Percentiles rank a stretch among this genome's conserved stretches.
Conservation (phyloP, 2,797 vertebrate genomes). For the Lemur catta region DNA sequence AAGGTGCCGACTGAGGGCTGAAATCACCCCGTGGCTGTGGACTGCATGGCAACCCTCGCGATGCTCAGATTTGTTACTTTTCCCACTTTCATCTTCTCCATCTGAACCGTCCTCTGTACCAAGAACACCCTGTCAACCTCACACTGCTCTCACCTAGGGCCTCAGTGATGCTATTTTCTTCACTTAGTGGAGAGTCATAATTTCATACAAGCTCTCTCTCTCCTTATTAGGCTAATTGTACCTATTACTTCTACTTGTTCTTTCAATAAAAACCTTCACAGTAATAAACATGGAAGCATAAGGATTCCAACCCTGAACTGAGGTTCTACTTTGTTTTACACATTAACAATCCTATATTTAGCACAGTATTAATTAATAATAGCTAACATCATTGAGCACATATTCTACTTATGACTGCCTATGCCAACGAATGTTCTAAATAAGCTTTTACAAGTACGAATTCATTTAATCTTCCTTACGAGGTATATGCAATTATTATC, state of each 20-base stretch:
- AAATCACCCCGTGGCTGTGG: rapidly evolving
- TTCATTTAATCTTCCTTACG: rapidly evolving
- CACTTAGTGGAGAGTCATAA: background rate
- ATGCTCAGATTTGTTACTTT: background rate
- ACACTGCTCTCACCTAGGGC: no score
- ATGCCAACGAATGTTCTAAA: background rate
- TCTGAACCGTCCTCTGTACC: background rate
- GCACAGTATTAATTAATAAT: background rate
- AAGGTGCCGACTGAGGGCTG: no score
- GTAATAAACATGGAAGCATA: background rate
- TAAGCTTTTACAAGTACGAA: background rate
- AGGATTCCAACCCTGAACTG: background rate
- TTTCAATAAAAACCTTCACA: background rate
- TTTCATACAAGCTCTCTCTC: background rate
- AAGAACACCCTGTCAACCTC: no score
- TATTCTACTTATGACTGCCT: rapidly evolving
- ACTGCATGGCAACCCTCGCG: background rate
- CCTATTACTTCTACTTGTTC: background rate
- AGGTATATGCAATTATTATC: rapidly evolving
- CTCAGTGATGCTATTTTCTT: rapidly evolving
- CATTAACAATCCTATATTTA: background rate
- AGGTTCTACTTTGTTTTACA: background rate
- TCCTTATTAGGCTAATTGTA: background rate
- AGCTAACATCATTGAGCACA: background rate
- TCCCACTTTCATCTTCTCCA: background rate